phyloP scores from a whole-genome alignment of 2,888 invertebrate genomes.

The Amaurobius ferox region DNA sequence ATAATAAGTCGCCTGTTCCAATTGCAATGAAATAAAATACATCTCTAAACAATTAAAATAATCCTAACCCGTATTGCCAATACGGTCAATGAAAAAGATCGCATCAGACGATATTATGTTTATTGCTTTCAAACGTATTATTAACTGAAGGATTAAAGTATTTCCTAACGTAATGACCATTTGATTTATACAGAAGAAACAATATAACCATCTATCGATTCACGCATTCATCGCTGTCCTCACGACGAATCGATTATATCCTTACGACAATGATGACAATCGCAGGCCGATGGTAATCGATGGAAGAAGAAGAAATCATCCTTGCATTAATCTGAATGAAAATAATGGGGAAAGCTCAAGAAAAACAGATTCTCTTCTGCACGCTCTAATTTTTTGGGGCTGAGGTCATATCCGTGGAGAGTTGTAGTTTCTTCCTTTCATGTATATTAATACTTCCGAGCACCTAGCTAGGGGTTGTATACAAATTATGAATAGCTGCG shows the following conservation, averaged over 20 bases:
- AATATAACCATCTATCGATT: background rate
- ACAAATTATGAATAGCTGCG: no score
- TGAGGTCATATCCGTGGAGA: background rate
- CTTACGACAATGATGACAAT: background rate
- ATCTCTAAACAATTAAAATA: no score
- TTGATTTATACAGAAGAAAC: background rate
- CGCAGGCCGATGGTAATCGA: background rate
- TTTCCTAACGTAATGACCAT: background rate
- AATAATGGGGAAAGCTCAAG: background rate
- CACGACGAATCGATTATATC: background rate
- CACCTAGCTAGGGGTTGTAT: background rate
- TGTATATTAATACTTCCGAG: background rate
- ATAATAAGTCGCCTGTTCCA: no score
- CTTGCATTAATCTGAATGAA: background rate
- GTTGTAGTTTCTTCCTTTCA: background rate
- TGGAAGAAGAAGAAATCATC: background rate
- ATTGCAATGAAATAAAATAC: no score
- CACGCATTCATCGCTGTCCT: background rate
- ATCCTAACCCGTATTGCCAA: no score
- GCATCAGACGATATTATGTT: no score
- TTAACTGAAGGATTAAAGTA: background rate
- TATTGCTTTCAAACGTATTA: background rate
- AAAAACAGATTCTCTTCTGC: background rate
- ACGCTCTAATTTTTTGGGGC: slow-evolving; percentile 2
- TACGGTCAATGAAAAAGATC: no score